Conservation (phyloP, 2,113 vertebrate species). For the Dasyornis broadbenti region DNA sequence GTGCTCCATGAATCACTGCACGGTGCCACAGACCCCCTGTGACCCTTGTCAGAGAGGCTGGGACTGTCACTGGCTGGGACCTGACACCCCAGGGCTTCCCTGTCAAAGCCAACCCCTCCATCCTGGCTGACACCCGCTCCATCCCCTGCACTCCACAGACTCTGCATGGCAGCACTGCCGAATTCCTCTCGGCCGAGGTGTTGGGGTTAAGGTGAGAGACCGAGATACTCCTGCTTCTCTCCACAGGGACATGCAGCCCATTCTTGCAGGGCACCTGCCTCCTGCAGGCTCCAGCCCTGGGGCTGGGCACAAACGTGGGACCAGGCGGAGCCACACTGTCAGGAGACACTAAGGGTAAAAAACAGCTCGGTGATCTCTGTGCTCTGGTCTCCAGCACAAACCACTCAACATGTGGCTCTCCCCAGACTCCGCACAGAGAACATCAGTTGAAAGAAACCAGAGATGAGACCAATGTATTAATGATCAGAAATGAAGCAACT, state of each 20-base stretch:
- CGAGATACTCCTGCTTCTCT: neutral
- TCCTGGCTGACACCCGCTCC: neutral
- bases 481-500: neutral
- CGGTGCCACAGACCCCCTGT: neutral
- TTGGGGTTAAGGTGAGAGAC: neutral
- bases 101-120: neutral
- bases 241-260: neutral
- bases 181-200: neutral
- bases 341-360: neutral
- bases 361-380: neutral
- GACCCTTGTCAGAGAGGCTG: neutral
- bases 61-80: neutral
- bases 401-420: neutral
- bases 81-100: neutral
- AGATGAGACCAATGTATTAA: neutral
- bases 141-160: neutral
- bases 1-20: neutral
- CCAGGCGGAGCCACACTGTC: rapidly evolving
- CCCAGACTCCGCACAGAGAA: neutral
- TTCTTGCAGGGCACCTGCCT: neutral
- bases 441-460: neutral
- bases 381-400: neutral
- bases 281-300: neutral
- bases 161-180: rapidly evolving
- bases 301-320: neutral